These are phyloP conservation scores for Cynaeus angustus DNA, from an alignment of 2,888 invertebrate species.

Conservation along the genomic window DNA sequence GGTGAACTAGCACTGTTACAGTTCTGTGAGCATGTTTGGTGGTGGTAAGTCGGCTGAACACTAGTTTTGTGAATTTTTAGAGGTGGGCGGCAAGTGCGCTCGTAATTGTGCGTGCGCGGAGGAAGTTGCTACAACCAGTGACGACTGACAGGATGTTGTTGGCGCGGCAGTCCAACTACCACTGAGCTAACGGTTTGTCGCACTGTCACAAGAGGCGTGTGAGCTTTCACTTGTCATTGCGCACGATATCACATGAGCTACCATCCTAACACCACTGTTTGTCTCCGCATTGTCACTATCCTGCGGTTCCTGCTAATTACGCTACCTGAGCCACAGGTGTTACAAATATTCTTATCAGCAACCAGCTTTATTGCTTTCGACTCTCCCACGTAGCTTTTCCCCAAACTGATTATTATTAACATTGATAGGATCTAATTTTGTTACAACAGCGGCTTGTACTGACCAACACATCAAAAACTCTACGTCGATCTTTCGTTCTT, in stretches of 20 bases:
- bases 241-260: constrained; percentile 54
- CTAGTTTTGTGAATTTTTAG: constrained; percentile 49
- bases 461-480: constrained; percentile 6
- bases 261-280: constrained; percentile 31
- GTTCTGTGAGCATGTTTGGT: constrained; percentile 41
- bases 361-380: constrained; percentile 32
- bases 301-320: constrained; percentile 25
- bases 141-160: constrained; percentile 62
- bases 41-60: constrained; percentile 41
- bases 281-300: constrained; percentile 20
- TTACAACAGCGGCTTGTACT: background rate
- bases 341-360: constrained; percentile 44
- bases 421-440: constrained; percentile 40
- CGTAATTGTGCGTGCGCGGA: constrained; percentile 55
- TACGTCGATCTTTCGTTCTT: background rate
- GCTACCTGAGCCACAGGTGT: constrained; percentile 43
- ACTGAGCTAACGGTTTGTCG: constrained; percentile 67
- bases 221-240: constrained; percentile 67
- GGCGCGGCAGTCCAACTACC: constrained; percentile 65
- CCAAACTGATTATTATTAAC: constrained; percentile 19
- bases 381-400: constrained; percentile 46
- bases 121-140: constrained; percentile 58
- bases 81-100: constrained; percentile 48
- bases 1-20: constrained; percentile 38
- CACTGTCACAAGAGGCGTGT: constrained; percentile 66